Conservation (phyloP, 2,888 invertebrate genomes). For the Phymatocera aterrima region DNA sequence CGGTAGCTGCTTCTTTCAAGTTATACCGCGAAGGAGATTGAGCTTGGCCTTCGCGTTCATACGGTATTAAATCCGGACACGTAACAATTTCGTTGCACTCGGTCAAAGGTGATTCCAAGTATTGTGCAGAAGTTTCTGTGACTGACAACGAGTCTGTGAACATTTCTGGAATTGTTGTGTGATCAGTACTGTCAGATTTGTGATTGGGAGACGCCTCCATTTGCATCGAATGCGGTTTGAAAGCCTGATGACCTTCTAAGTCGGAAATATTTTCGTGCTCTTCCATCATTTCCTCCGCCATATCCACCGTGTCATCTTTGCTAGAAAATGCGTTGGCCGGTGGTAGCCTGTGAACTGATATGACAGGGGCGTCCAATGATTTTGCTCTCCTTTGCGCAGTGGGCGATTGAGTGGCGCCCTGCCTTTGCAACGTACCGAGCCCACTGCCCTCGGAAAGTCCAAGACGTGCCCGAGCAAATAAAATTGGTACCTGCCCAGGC, state of each 20-base stretch:
- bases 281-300: slow-evolving; percentile 79
- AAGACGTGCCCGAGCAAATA: slow-evolving; percentile 87
- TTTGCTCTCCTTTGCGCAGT: slow-evolving; percentile 86
- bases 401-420: slow-evolving; percentile 86
- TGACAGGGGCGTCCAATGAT: slow-evolving; percentile 90
- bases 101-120: slow-evolving; percentile 69
- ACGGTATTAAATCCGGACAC: slow-evolving; percentile 65
- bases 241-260: slow-evolving; percentile 71
- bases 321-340: slow-evolving; percentile 92
- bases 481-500: slow-evolving; percentile 85
- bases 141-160: slow-evolving; percentile 69
- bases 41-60: slow-evolving; percentile 61
- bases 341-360: slow-evolving; percentile 86
- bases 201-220: slow-evolving; percentile 66
- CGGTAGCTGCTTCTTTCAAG: slow-evolving; percentile 30
- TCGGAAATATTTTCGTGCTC: slow-evolving; percentile 77
- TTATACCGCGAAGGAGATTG: slow-evolving; percentile 44
- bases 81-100: slow-evolving; percentile 68
- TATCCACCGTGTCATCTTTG: slow-evolving; percentile 91
- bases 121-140: slow-evolving; percentile 70
- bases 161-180: slow-evolving; percentile 67
- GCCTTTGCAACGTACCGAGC: slow-evolving; percentile 84
- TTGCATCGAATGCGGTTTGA: slow-evolving; percentile 56
- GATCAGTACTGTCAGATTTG: slow-evolving; percentile 69
- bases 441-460: slow-evolving; percentile 92